Base-by-base conservation (phyloP, 2,888 invertebrate genomes). In the Aelia acuminata region DNA sequence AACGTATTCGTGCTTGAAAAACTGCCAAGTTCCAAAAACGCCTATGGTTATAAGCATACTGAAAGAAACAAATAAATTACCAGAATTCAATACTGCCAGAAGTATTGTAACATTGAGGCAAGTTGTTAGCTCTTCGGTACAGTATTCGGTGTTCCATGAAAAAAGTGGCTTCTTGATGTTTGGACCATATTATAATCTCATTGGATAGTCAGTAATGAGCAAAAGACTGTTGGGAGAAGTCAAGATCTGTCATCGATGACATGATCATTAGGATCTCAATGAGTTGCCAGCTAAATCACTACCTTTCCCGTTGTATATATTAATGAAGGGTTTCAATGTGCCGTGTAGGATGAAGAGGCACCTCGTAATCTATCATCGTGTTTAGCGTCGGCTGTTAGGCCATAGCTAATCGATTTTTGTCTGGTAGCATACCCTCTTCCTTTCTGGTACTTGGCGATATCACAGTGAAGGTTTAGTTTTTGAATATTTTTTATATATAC, bases 201-300 rank as follows among this genome's bases (percentile, higher is more conserved):
- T 57, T 3, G 57, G 26, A 70, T 70, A 70, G 18, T 8, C 31
- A 35, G 18, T 8, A 70, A 35, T 35, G 18, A 20, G 22, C 4
- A 11, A 2, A 31, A 10, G 3, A 31, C 63, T 3, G 31, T 31
- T 31, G 63, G n/a, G 31, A 63, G 4, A 0, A n/a, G 4, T 57
- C 26, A 57, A 57, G 18, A 10, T 57, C 13, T 57, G 57, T 26
- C 26, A 26, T 35, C 31, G 63, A 57, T 70, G 35, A 70, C 63
- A 18, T 20, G 63, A 70, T 63, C 63, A 63, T 63, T 63, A 63
- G 63, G 63, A 63, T 35, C 63, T 35, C 20, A 70, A 35, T 70
- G 5, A 31, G 0, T 11, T 57, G 57, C 18, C 31, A 18, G 31
- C 31, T 70, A 70, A 35, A 70, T 70, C 35, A 70, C 63, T n/a